Base-by-base conservation (phyloP, 2,888 invertebrate genomes). In the Anarsia innoxiella region DNA sequence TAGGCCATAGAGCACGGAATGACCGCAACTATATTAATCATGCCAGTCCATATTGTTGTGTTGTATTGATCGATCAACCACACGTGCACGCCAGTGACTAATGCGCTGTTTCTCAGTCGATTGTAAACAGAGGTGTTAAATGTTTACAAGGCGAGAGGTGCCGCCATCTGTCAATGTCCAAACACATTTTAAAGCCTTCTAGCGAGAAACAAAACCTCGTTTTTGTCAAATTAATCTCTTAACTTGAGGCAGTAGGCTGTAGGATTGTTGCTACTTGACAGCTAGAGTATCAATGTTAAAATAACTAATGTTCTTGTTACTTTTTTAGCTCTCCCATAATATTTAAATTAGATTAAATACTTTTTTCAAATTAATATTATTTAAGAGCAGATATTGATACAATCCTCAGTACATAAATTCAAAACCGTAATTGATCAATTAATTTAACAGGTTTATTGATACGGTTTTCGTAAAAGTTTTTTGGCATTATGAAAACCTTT, bases 141-240 rank as follows among this genome's bases (percentile, higher is more conserved):
- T 70, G 69, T 70, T 73, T 66, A 72, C 68, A 67, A 59, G 63
- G 61, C 55, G 53, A 57, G 56, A 63, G 59, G 57, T 56, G 55
- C 58, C 46, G 58, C 62, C 62, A 72, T 72, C 63, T 60, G 65
- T 72, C 66, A 58, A 49, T 67, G 71, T 73, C 73, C 59, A 62
- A 65, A 65, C 63, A 65, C 36, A 53, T 54, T 50, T 51, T 47
- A 12, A 14, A 27, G 32, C 23, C 31, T 36, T 27, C 19, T 11
- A 19, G 38, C 46, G 42, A 48, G 46, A 55, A 58, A 61, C 58
- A 56, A 56, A 46, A 33, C 42, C 35, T 33, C 16, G 40, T 39
- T 52, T 53, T 60, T 49, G 52, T 51, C 44, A 29, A 31, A 41
- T 44, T 38, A 45, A 44, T 40, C 51, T 42, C 32, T 19, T 29